These are phyloP conservation scores for Drosophila kohkoa DNA, from an alignment of 1,140 invertebrate species.

Conservation along the genomic window DNA sequence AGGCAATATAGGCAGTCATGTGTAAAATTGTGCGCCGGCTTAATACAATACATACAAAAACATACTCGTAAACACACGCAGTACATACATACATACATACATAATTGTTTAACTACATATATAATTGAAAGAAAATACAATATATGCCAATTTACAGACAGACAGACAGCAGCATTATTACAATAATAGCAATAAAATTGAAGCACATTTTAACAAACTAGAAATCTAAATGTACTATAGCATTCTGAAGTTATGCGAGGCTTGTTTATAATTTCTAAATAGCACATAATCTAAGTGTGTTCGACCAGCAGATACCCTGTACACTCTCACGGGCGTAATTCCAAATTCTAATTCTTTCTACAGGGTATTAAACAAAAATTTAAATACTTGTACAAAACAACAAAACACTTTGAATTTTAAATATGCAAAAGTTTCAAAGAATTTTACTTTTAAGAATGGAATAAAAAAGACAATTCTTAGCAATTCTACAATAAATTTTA, in stretches of 20 bases:
- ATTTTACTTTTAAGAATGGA: background rate
- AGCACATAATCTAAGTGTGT: background rate
- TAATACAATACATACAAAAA: conserved; percentile 53
- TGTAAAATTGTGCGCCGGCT: conserved; percentile 80
- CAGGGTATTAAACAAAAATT: background rate
- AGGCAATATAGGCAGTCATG: conserved; percentile 77
- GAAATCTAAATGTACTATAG: conserved; percentile 12
- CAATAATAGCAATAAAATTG: conserved; percentile 47
- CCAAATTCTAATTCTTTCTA: background rate
- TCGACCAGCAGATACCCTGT: conserved; percentile 17
- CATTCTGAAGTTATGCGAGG: conserved; percentile 19
- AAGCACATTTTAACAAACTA: conserved; percentile 33
- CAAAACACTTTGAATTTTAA: background rate
- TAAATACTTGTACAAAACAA: background rate
- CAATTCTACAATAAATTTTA: background rate
- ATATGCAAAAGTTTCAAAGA: background rate
- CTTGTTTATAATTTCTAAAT: conserved; percentile 15
- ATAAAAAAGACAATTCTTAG: background rate
- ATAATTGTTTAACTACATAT: conserved; percentile 70
- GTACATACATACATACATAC: conserved; percentile 37
- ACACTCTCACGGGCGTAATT: background rate
- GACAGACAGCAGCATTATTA: conserved; percentile 25
- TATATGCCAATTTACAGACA: conserved; percentile 38
- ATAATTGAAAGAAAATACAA: conserved; percentile 29
- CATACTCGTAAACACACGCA: conserved; percentile 14